These are phyloP conservation scores for Odontocerum albicorne DNA, from an alignment of 2,888 invertebrate species.

Conservation along the genomic window DNA sequence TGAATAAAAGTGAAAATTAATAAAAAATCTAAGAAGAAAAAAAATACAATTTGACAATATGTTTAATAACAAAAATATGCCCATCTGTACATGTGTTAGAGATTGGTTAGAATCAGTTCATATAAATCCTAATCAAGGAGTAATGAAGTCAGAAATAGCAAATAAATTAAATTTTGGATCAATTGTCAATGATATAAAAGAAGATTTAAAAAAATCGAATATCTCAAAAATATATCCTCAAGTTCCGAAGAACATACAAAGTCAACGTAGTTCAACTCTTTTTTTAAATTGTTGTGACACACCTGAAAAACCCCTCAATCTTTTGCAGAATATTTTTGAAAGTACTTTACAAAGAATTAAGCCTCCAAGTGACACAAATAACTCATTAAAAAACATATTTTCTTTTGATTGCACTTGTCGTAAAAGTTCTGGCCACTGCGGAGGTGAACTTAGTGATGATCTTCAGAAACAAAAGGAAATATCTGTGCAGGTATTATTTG, in stretches of 20 bases:
- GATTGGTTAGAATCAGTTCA: too few species aligned
- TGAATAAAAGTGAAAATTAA: too few species aligned
- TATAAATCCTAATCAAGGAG: not conserved
- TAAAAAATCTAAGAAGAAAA: too few species aligned
- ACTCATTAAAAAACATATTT: not conserved
- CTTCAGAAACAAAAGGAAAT: too few species aligned
- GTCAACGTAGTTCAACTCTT: not conserved
- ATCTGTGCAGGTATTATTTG: too few species aligned
- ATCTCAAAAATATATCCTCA: slow-evolving; percentile 1
- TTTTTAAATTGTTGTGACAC: not conserved
- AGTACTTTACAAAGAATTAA: slow-evolving; percentile 7
- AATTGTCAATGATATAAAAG: not conserved
- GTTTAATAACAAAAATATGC: too few species aligned
- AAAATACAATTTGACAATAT: too few species aligned
- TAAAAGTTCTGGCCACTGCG: too few species aligned
- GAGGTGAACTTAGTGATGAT: too few species aligned
- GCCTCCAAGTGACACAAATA: not conserved
- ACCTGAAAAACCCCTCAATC: not conserved
- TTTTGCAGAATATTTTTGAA: slow-evolving; percentile 16
- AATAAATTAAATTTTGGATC: not conserved
- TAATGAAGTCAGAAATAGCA: not conserved
- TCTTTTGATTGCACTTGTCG: not conserved
- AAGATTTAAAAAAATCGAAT: not conserved
- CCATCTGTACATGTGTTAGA: too few species aligned
- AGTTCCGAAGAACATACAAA: not conserved